phyloP scores from a whole-genome alignment of 2,888 invertebrate genomes.

The Arrhopalites spinosus region DNA sequence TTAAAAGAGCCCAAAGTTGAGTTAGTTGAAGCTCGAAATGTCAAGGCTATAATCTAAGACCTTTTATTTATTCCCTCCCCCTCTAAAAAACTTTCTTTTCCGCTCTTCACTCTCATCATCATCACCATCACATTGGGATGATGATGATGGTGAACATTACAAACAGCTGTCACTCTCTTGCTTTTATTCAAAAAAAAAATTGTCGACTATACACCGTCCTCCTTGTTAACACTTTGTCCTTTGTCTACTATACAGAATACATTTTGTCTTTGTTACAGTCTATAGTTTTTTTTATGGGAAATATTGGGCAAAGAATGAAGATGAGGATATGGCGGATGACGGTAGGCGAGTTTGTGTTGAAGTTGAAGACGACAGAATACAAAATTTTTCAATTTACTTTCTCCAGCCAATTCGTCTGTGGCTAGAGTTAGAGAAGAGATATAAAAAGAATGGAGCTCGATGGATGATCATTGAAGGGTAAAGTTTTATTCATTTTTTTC shows the following conservation, averaged over 20 bases:
- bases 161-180: constrained; percentile 14
- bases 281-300: no score
- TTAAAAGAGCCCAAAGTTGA: not conserved
- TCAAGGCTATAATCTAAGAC: constrained; percentile 14
- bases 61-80: not conserved
- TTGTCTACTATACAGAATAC: no score
- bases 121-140: constrained; percentile 24
- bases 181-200: not conserved
- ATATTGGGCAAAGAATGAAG: no score
- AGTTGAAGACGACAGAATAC: not conserved
- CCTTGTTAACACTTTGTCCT: no score
- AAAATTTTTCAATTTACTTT: not conserved
- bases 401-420: not conserved
- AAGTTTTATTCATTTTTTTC: not conserved
- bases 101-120: constrained; percentile 18
- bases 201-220: not conserved
- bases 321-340: no score
- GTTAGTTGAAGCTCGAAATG: constrained; percentile 15
- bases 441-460: not conserved
- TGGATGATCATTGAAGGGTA: not conserved
- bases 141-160: not conserved
- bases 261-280: no score
- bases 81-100: not conserved
- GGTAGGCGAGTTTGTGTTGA: no score
- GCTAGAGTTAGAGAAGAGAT: not conserved